Evolutionary conservation across 2,888 invertebrate genomes (phyloP), one percentile per base, ranked within the genome.

Genomic region (Gymnoscelis rufifasciata): DNA sequence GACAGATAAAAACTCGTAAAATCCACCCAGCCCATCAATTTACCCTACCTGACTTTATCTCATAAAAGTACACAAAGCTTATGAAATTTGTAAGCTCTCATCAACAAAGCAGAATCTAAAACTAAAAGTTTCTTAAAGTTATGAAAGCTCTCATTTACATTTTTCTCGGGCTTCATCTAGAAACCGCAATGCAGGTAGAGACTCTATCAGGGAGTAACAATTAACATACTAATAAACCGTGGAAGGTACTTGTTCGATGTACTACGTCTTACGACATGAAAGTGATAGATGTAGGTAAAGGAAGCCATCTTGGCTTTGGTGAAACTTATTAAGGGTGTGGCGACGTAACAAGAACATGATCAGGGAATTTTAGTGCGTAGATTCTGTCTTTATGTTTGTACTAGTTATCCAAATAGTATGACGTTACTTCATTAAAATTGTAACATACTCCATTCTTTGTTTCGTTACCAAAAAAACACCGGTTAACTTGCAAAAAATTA

Each of bases 131-230:
- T 41, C 45, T 39, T 23, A 44, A 45, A 49, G 43, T 43, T 43
- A 41, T 43, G 35, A 55, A 47, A 51, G 27, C 26, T 27, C 43
- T 54, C 50, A 52, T 50, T 52, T 45, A 36, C 42, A 45, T 50
- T 50, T 50, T 50, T 50, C 50, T 46, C 50, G 0, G 29, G 44
- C 47, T 49, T 48, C 54, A 53, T 58, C 54, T 64, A 60, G 61
- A 62, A 59, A 59, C 68, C 56, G 68, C 68, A 68, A 59, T 70
- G 70, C 68, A 68, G 68, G 66, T 64, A 54, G 52, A 55, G 42
- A 57, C 56, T 57, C 54, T 61, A 59, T 59, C 62, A 57, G 53
- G 51, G 51, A 46, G 52, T 56, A 52, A 55, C 56, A 57, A 58
- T 60, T 58, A 60, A 56, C 58, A 58, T 60, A 50, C 52, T 54